Evolutionary conservation across 2,888 invertebrate genomes (phyloP), one percentile per base, ranked within the genome.

Genomic region (Disparrhopalites patrizii): DNA sequence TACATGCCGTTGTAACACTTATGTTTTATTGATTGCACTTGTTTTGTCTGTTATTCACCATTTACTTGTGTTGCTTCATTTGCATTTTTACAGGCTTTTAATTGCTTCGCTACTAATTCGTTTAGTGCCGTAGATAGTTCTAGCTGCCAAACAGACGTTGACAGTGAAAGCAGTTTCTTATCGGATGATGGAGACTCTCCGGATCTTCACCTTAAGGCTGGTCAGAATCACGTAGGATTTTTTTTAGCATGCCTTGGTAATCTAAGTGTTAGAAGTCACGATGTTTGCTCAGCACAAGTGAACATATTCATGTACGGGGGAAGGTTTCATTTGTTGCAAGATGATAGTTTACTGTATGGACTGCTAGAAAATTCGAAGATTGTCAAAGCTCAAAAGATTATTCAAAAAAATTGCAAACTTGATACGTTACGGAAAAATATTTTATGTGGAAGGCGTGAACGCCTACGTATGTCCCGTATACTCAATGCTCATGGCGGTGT

Each of bases 201-300:
- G 50, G 40, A 40, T 18, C 40, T 15, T 3, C 40, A 25, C 23
- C 50, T 3, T 28, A 52, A 20, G 52, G 52, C 52, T 52, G 52
- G 52, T 52, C 52, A 52, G 52, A 52, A 52, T 52, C 52, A 52
- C 52, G 52, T 52, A 52, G 52, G 52, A 52, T 52, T 52, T 52
- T 25, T 52, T 27, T n/a, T n/a, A n/a, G 52, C 52, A 52, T 52
- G 52, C 7, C 25, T 52, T 52, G 52, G 28, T n/a, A n/a, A n/a
- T n/a, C n/a, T n/a, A n/a, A n/a, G n/a, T n/a, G n/a, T n/a, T n/a
- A n/a, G n/a, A n/a, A n/a, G n/a, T n/a, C n/a, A n/a, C n/a, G n/a
- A n/a, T n/a, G n/a, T n/a, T n/a, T n/a, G n/a, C n/a, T n/a, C n/a
- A n/a, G n/a, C n/a, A n/a, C n/a, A n/a, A n/a, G n/a, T n/a, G n/a